Base-by-base conservation (phyloP, 2,797 vertebrate species). In the Spinus olivaceus region DNA sequence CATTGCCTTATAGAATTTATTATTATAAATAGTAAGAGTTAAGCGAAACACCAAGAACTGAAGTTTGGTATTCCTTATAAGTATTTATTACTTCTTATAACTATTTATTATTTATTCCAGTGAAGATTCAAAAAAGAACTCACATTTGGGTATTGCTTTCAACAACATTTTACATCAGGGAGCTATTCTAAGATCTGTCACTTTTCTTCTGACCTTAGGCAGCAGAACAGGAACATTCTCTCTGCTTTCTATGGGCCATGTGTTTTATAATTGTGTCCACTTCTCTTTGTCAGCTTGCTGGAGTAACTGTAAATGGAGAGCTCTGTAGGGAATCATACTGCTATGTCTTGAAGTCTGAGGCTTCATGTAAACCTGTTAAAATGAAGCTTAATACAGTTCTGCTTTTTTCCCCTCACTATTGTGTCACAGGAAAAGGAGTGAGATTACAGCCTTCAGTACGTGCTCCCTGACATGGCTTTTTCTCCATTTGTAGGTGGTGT, bases 401-500 rank as follows among this genome's bases (percentile, higher is more conserved):
- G 11, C 9, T 41, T 39, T 51, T 73, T 64, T 30, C 3, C 0
- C 18, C 22, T 5, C 28, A 54, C 10, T 49, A 22, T 28, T 54
- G 24, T 86, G n/a, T 69, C 50, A 56, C 39, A 65, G 73, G 72
- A 41, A 72, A 35, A 79, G 27, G 49, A 39, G 8, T 74, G 46
- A 82, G 37, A 30, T 83, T 16, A 25, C 53, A 61, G 20, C 20
- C 8, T 50, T 84, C 41, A 8, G 54, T 51, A 15, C 5, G 0
- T 42, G 5, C 23, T 86, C 41, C 15, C 35, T 86, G 14, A 63
- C 42, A 0, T 46, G 65, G 35, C 42, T 70, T 64, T 86, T 81
- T 79, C 49, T 79, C 1, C 54, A 14, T 66, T 57, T 37, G 17
- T 47, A 99, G 99, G 99, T 41, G 99, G 99, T 23, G 99, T 99